Conservation (phyloP, 2,113 vertebrate genomes). For the Blennius ocellaris region DNA sequence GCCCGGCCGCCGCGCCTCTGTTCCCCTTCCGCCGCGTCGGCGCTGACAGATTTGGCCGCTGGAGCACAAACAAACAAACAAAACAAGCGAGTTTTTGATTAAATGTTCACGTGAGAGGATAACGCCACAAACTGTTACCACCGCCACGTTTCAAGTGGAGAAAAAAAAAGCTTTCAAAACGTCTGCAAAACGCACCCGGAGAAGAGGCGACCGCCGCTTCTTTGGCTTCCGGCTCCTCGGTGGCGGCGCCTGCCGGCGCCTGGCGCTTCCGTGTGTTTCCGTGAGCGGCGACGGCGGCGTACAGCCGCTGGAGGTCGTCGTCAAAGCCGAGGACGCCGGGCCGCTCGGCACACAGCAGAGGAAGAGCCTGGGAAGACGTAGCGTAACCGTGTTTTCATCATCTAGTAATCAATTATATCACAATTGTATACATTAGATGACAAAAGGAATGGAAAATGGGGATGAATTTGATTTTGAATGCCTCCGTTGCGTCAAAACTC, state of each 20-base stretch:
- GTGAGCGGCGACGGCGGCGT: slow-evolving; percentile 45
- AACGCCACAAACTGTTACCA: too few relatives aligned
- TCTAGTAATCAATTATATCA: too few relatives aligned
- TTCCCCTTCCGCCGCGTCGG: neutral
- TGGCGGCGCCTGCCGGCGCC: neutral
- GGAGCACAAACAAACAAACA: neutral
- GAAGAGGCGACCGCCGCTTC: neutral
- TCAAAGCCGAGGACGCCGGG: slow-evolving; percentile 53
- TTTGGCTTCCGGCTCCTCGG: neutral
- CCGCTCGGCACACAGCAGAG: slow-evolving; percentile 48
- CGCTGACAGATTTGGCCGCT: slow-evolving; percentile 1
- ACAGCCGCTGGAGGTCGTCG: slow-evolving; percentile 66
- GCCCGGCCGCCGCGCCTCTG: neutral
- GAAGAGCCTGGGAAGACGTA: slow-evolving; percentile 58
- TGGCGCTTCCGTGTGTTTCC: slow-evolving; percentile 53
- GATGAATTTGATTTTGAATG: too few relatives aligned
- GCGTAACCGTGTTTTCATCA: too few relatives aligned
- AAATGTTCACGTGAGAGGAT: too few relatives aligned
- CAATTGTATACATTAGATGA: too few relatives aligned
- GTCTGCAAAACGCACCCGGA: too few relatives aligned
- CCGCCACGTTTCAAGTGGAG: too few relatives aligned
- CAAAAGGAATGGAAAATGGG: too few relatives aligned
- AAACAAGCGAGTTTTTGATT: too few relatives aligned
- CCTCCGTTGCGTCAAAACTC: too few relatives aligned
- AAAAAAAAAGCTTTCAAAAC: too few relatives aligned